Evolutionary conservation across 2,797 vertebrate genomes (phyloP).

Genomic region (Gambusia yucatana): DNA sequence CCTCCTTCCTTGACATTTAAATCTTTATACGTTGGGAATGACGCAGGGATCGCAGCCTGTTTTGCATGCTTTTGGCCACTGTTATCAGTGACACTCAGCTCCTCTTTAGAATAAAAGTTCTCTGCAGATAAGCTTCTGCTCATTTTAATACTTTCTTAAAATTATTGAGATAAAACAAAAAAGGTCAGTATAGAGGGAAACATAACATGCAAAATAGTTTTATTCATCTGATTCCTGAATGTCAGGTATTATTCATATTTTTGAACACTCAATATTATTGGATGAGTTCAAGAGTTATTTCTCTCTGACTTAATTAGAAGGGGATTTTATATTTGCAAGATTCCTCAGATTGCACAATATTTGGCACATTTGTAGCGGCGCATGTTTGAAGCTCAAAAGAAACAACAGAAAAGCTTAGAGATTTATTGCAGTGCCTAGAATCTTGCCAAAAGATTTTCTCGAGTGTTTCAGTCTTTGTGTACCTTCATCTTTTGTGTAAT

Average conservation of each 20-base stretch:
- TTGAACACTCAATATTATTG: neutral
- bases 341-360: neutral
- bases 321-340: neutral
- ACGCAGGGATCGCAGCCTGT: conserved; percentile 27
- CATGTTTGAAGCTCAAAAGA: conserved; percentile 1
- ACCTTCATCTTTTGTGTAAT: conserved; percentile 15
- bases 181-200: conserved; percentile 18
- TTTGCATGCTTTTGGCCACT: conserved; percentile 59
- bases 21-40: conserved; percentile 52
- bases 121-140: conserved; percentile 38
- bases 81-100: conserved; percentile 26
- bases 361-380: neutral
- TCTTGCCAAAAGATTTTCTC: neutral
- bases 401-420: neutral
- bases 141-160: conserved; percentile 64
- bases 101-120: conserved; percentile 3
- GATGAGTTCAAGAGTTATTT: neutral
- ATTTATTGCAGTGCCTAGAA: neutral
- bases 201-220: neutral
- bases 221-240: neutral
- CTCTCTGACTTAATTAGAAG: neutral
- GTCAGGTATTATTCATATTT: neutral
- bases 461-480: neutral
- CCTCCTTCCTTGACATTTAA: conserved; percentile 46
- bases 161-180: conserved; percentile 34